Conservation (phyloP, 2,113 vertebrate species). For the Salvator merianae region DNA sequence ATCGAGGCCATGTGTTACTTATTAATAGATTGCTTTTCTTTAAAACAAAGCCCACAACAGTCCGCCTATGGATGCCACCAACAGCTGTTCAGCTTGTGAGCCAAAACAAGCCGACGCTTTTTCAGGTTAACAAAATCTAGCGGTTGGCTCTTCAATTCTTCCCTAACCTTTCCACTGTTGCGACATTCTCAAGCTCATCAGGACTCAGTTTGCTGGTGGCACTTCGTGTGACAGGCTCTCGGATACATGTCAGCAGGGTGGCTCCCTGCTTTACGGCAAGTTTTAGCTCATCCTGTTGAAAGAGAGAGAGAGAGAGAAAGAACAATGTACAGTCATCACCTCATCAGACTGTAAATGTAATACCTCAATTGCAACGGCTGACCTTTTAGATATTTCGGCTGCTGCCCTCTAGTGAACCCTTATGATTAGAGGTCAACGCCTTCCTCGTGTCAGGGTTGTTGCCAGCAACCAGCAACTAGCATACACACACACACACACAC, state of each 20-base stretch:
- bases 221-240: conserved; percentile 82
- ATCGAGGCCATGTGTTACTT: too few species aligned
- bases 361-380: neutral
- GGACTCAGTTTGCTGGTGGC: conserved; percentile 82
- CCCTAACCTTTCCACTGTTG: conserved; percentile 88
- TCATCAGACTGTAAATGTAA: neutral
- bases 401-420: neutral
- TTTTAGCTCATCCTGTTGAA: conserved; percentile 85
- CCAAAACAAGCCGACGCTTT: neutral
- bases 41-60: neutral
- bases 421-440: too few species aligned
- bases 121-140: conserved; percentile 6
- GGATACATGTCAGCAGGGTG: conserved; percentile 86
- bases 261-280: conserved; percentile 88
- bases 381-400: neutral
- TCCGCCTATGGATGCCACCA: too few species aligned
- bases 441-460: too few species aligned
- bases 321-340: neutral
- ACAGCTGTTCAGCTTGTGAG: neutral
- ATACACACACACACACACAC: too few species aligned
- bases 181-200: conserved; percentile 88
- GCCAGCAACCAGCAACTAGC: too few species aligned
- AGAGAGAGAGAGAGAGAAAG: neutral
- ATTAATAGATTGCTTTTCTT: neutral
- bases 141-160: neutral